Evolutionary conservation across 2,113 vertebrate genomes (phyloP).

Genomic region (Leptobrachium leishanense): DNA sequence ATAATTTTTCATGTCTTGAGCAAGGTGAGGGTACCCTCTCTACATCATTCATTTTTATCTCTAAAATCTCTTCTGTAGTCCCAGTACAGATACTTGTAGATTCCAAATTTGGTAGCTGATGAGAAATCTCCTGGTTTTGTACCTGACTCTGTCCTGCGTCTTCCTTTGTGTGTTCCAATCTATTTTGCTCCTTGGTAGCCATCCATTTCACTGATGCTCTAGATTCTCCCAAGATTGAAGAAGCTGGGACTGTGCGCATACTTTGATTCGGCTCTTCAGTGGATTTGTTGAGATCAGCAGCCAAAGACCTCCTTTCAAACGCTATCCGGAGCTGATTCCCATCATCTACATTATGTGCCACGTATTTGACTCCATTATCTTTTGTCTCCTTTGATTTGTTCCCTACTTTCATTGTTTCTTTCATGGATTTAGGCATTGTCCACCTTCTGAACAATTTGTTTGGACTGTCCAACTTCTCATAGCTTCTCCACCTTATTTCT

Average conservation of each 20-base stretch:
- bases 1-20: not conserved
- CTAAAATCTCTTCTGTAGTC: not conserved
- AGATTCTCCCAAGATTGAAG: slow-evolving; percentile 5
- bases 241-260: not conserved
- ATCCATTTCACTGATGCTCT: slow-evolving; percentile 23
- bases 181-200: not conserved
- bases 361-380: not conserved
- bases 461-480: slow-evolving; percentile 8
- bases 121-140: not conserved
- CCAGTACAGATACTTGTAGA: not conserved
- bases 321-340: not conserved
- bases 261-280: not conserved
- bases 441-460: slow-evolving; percentile 17
- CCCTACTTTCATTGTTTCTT: slow-evolving; percentile 2
- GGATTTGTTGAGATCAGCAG: not conserved
- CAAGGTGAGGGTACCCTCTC: not conserved
- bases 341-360: not conserved
- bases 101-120: not conserved
- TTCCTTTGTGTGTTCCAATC: not conserved
- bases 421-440: not conserved
- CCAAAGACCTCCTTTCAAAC: not conserved
- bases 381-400: not conserved
- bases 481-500: slow-evolving; percentile 8
- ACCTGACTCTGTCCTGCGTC: not conserved
- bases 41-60: not conserved